Evolutionary conservation across 2,113 vertebrate genomes (phyloP), one percentile per base, ranked within the genome.

Genomic region (Eulacestoma nigropectus): DNA sequence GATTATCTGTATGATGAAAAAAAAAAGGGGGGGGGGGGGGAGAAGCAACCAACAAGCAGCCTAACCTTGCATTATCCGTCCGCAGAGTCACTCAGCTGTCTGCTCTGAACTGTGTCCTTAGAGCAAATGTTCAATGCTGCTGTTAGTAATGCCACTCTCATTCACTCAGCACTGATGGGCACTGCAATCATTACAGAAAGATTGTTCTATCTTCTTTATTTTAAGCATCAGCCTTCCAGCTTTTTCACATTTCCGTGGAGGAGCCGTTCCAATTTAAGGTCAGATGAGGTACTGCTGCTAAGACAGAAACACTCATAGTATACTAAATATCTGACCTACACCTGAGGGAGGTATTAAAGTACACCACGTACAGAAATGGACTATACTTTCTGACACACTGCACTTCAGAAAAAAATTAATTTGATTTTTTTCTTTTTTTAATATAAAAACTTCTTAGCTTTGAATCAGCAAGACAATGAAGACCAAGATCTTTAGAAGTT

Each of bases 141-240:
- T 84, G 44, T 62, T 81, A 82, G 70, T 15, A 70, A 89, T 77
- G 80, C 78, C 30, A 11, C 81, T 94, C 68, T 69, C 87, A 57
- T 59, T 77, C 90, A 44, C 70, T 77, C 75, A 62, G 64, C 79
- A 42, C 70, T 84, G 79, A 91, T 63, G 64, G 75, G 50, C 57
- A 60, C 35, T 56, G 78, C 73, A 87, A 81, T 91, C 68, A 78
- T 69, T 92, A 68, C 62, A 90, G 63, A 92, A 83, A 86, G 72
- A 90, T 77, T 92, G 78, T 79, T 89, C 86, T 70, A 19, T 91
- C 65, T 80, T 87, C 87, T 78, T 96, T 49, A 72, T 84, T 93
- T 94, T 57, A 87, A 92, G 32, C 32, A 69, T 87, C 63, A 84
- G 53, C 59, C 69, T 93, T 89, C 76, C 85, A 92, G 64, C 9